A percentile compares a stretch with the other conserved stretches of the same genome.
Evolutionary conservation across 2,113 vertebrate species (phyloP).

Genomic region (Hyla sarda): DNA sequence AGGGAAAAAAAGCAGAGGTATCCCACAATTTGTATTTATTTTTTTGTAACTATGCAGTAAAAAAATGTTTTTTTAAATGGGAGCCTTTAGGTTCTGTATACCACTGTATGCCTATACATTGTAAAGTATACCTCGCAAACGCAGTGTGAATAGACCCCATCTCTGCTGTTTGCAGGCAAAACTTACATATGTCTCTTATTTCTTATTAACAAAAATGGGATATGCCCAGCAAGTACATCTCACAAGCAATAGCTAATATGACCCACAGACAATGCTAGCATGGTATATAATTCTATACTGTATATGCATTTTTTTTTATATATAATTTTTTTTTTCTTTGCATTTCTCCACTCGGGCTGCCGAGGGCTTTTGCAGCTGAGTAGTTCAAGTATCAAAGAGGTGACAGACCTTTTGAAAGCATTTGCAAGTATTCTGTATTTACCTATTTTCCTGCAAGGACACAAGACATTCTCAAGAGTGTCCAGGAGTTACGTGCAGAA

Average conservation of each 20-base stretch:
- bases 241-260: not conserved
- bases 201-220: not conserved
- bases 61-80: too few species aligned
- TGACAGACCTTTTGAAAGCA: conserved; percentile 11
- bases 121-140: not conserved
- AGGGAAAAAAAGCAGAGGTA: too few species aligned
- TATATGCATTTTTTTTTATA: not conserved
- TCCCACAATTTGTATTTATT: too few species aligned
- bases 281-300: not conserved
- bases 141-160: not conserved
- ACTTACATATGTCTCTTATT: not conserved
- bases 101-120: too few species aligned
- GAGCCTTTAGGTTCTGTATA: too few species aligned
- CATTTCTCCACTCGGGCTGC: conserved; percentile 10
- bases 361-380: not conserved
- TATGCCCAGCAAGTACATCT: not conserved
- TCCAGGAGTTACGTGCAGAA: not conserved
- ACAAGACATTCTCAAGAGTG: conserved; percentile 6
- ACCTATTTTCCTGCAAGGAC: conserved; percentile 27
- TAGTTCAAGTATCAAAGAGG: conserved; percentile 47
- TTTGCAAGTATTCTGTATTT: conserved; percentile 1
- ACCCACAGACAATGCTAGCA: not conserved
- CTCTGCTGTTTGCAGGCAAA: not conserved
- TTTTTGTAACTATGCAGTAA: too few species aligned
- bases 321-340: not conserved